Percentiles rank a stretch among this genome's conserved stretches.
phyloP scores from a whole-genome alignment of 2,797 vertebrate genomes.

The Bryconaethiops microstoma region DNA sequence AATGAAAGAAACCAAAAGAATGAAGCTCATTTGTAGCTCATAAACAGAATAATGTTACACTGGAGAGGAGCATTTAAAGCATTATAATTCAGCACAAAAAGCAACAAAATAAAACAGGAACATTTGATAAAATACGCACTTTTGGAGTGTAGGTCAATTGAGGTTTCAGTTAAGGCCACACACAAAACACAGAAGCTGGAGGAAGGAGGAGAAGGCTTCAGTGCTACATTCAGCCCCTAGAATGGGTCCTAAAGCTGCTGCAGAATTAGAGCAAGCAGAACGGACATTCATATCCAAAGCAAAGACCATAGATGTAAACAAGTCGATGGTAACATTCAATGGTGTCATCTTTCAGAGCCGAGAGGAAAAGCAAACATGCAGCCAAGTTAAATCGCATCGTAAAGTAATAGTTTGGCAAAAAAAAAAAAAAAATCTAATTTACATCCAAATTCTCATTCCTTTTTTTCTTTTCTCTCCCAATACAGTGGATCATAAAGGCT shows the following conservation, averaged over 20 bases:
- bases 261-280: neutral
- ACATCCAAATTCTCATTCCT: too few relatives aligned
- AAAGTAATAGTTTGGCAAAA: neutral
- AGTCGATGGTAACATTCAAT: neutral
- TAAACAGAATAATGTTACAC: neutral
- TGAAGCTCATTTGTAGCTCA: neutral
- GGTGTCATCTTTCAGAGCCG: neutral
- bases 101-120: constrained; percentile 2
- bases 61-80: constrained; percentile 12
- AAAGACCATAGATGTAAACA: neutral
- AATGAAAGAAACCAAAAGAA: neutral
- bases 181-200: constrained; percentile 10
- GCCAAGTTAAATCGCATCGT: neutral
- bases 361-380: neutral
- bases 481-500: neutral
- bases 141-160: constrained; percentile 10
- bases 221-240: neutral
- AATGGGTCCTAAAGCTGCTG: neutral
- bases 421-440: too few relatives aligned
- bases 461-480: too few relatives aligned
- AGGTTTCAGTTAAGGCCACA: constrained; percentile 9
- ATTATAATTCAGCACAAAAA: constrained; percentile 2
- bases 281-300: neutral
- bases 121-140: neutral
- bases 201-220: constrained; percentile 14